Evolutionary conservation across 2,888 invertebrate genomes (phyloP).

Genomic region (Cylloceria caligata): DNA sequence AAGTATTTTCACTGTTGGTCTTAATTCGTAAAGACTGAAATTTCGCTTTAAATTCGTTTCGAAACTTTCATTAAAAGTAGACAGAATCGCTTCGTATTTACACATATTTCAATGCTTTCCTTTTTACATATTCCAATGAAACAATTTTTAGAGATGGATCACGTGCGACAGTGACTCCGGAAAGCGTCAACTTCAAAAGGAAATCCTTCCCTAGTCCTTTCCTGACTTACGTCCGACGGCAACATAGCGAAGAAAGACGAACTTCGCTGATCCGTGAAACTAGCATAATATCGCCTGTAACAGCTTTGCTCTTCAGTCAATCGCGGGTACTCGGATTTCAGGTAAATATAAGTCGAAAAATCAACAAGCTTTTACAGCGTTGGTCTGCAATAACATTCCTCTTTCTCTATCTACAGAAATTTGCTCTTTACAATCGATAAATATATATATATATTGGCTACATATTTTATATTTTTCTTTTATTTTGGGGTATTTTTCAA

Average conservation of each 20-base stretch:
- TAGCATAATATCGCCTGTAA: conserved; percentile 87
- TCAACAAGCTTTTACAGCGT: conserved; percentile 29
- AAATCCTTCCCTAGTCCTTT: conserved; percentile 84
- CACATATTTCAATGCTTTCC: neutral
- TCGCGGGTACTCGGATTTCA: conserved; percentile 70
- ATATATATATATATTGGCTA: neutral
- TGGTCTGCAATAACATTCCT: neutral
- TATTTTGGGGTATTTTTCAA: neutral
- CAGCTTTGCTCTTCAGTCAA: conserved; percentile 86
- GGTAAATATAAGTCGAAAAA: conserved; percentile 70
- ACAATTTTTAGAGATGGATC: conserved; percentile 85
- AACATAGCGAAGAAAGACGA: conserved; percentile 86
- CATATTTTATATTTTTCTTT: neutral
- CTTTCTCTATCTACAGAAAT: no score
- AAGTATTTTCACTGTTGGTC: no score
- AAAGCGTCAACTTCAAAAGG: conserved; percentile 88
- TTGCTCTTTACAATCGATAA: no score
- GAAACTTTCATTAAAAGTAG: no score
- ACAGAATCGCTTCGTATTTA: neutral
- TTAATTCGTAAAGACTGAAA: no score
- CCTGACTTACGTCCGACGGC: conserved; percentile 87
- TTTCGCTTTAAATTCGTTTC: no score
- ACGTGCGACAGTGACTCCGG: conserved; percentile 86
- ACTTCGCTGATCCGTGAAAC: conserved; percentile 87
- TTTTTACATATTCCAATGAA: neutral